Conservation (phyloP, 2,888 invertebrate genomes). For the Cybosia mesomella region DNA sequence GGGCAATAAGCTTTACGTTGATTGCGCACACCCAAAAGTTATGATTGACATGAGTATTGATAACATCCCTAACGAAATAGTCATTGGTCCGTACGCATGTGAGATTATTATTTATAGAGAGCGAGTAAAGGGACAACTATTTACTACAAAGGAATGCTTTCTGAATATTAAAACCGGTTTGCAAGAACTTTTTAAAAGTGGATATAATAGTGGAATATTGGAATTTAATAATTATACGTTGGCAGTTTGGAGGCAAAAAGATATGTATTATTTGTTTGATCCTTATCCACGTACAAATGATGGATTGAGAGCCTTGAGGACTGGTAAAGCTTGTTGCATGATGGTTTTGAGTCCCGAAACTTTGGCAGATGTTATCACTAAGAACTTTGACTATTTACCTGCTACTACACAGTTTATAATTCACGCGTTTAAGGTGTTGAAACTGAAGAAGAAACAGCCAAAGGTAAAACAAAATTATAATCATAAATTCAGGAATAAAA, state of each 20-base stretch:
- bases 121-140: slow-evolving; percentile 79
- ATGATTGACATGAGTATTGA: slow-evolving; percentile 82
- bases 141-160: slow-evolving; percentile 83
- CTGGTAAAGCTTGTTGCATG: slow-evolving; percentile 88
- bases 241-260: slow-evolving; percentile 88
- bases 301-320: slow-evolving; percentile 83
- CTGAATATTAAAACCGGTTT: slow-evolving; percentile 81
- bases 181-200: slow-evolving; percentile 82
- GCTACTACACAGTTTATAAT: slow-evolving; percentile 83
- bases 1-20: slow-evolving; percentile 87
- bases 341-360: slow-evolving; percentile 88
- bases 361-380: slow-evolving; percentile 82
- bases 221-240: slow-evolving; percentile 88
- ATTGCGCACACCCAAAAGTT: slow-evolving; percentile 81
- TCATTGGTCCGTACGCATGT: slow-evolving; percentile 85
- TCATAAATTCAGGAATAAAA: not conserved
- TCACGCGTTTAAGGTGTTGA: slow-evolving; percentile 88
- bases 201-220: slow-evolving; percentile 82
- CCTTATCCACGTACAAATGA: slow-evolving; percentile 88
- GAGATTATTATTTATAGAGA: slow-evolving; percentile 87
- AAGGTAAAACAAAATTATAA: slow-evolving; percentile 61
- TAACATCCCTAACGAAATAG: slow-evolving; percentile 86
- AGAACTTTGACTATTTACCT: slow-evolving; percentile 84
- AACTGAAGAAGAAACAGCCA: slow-evolving; percentile 77
- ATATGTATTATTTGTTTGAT: slow-evolving; percentile 89